These are phyloP conservation scores for Rhopalosiphum nymphaeae DNA, from an alignment of 2,888 invertebrate species.

Conservation along the genomic window DNA sequence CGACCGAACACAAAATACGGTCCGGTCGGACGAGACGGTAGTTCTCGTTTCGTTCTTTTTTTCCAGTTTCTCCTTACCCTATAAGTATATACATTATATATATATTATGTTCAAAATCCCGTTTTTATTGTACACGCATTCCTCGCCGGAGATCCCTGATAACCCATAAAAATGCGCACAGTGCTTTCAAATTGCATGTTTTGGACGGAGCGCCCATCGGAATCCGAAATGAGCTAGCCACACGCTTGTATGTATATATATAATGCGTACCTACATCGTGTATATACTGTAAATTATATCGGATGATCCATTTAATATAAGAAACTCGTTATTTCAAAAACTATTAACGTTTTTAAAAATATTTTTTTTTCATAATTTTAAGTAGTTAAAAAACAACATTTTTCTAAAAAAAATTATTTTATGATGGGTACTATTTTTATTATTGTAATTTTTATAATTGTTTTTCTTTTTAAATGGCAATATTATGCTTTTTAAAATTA, in stretches of 20 bases:
- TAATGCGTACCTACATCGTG: background rate
- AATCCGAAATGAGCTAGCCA: conserved; percentile 58
- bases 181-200: conserved; percentile 56
- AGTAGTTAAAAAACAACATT: background rate
- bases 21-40: conserved; percentile 23
- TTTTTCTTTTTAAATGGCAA: background rate
- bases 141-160: conserved; percentile 44
- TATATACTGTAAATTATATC: background rate
- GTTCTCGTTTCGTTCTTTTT: conserved; percentile 2
- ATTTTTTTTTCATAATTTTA: background rate
- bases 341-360: background rate
- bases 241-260: background rate
- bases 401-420: background rate
- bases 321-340: background rate
- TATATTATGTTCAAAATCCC: conserved; percentile 52
- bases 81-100: background rate
- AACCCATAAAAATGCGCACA: conserved; percentile 57
- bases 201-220: conserved; percentile 54
- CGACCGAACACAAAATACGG: conserved; percentile 51
- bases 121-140: conserved; percentile 53
- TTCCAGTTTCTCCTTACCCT: background rate
- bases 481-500: background rate
- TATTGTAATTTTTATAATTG: no score
- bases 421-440: background rate
- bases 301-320: background rate